Evolutionary conservation across 1,140 invertebrate genomes (phyloP).

Genomic region (silkworm (Bombyx mori)): ASM3026992v2 NC_085119.1:6646001-6646500

Average conservation of each 20-base stretch:
- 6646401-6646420: not conserved
- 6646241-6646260: not conserved
- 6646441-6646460: not conserved
- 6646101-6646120: no score
- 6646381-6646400: slow-evolving; percentile 36
- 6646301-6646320: slow-evolving; percentile 26
- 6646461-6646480: slow-evolving; percentile 55
- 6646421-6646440: not conserved
- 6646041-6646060: no score
- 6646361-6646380: slow-evolving; percentile 40
- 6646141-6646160: no score
- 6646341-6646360: slow-evolving; percentile 23
- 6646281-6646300: slow-evolving; percentile 53
- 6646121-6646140: no score
- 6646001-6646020: no score
- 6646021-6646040: no score
- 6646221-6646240: no score
- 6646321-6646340: slow-evolving; percentile 22
- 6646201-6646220: no score
- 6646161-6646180: no score
- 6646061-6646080: not conserved
- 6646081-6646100: no score
- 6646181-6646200: no score
- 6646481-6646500: slow-evolving; percentile 42
- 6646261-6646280: slow-evolving; percentile 23